Percentiles rank a stretch among this genome's conserved stretches.
phyloP scores from a whole-genome alignment of 2,797 vertebrate genomes.

The Prionace glauca region DNA sequence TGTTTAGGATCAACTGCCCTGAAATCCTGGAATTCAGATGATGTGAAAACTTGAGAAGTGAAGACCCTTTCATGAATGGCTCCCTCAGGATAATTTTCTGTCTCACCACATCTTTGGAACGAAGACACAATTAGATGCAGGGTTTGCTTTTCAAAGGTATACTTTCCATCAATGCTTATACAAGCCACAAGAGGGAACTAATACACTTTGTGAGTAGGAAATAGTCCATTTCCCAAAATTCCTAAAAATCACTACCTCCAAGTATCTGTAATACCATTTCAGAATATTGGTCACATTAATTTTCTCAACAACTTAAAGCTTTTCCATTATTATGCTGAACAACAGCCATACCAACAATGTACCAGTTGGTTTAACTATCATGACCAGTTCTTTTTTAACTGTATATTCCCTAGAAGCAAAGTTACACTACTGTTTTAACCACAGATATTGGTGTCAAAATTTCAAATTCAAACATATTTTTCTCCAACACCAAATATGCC shows the following conservation, averaged over 20 bases:
- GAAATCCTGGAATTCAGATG: neutral
- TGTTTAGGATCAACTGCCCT: neutral
- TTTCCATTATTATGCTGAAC: neutral
- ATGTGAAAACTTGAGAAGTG: neutral
- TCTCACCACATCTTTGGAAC: neutral
- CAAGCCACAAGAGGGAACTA: constrained; percentile 18
- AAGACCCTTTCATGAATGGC: neutral
- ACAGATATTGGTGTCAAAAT: neutral
- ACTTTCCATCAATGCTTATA: neutral
- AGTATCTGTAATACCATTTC: neutral
- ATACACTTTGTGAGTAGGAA: neutral
- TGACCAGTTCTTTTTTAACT: neutral
- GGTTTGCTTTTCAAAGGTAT: neutral
- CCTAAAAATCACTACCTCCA: neutral
- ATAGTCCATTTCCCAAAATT: neutral
- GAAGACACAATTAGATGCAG: neutral
- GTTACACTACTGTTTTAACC: neutral
- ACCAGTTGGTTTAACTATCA: neutral
- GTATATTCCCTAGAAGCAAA: neutral
- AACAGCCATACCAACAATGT: neutral
- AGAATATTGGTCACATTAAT: neutral
- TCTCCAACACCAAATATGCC: neutral
- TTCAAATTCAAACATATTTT: neutral
- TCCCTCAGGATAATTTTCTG: neutral
- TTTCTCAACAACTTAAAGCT: neutral